These are phyloP conservation scores for Cyphomyrmex costatus DNA, from an alignment of 1,140 invertebrate genomes.

Conservation along the genomic window DNA sequence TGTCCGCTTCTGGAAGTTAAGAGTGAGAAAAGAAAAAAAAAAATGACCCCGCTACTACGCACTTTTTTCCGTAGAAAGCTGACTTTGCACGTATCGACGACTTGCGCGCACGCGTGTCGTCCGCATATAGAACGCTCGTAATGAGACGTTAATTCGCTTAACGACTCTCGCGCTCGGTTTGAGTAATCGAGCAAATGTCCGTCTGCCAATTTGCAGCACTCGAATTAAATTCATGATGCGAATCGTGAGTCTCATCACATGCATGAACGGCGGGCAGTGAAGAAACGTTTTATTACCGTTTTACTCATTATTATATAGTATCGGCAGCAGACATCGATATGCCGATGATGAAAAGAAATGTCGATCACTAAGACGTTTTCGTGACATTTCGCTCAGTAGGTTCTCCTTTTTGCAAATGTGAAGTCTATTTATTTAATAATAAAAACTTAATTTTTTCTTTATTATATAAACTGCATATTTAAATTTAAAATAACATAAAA, in stretches of 20 bases:
- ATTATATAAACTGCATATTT: neutral
- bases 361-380: conserved; percentile 5
- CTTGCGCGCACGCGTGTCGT: conserved; percentile 3
- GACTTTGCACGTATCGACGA: neutral
- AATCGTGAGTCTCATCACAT: neutral
- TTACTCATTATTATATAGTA: neutral
- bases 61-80: conserved; percentile 34
- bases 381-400: no score
- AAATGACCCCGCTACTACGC: conserved; percentile 24
- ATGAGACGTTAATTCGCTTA: conserved; percentile 57
- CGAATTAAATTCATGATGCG: conserved; percentile 23
- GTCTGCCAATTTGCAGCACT: conserved; percentile 27
- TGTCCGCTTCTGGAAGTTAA: conserved; percentile 53
- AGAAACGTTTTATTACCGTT: neutral
- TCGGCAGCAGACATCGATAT: neutral
- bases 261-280: neutral
- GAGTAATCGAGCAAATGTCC: conserved; percentile 29
- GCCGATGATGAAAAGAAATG: neutral
- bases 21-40: conserved; percentile 34
- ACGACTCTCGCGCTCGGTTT: conserved; percentile 23
- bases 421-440: neutral
- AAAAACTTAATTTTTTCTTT: neutral
- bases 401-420: neutral
- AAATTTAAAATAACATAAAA: neutral
- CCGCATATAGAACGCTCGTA: conserved; percentile 26